These are phyloP conservation scores for Plemyria rubiginata DNA, from an alignment of 2,888 invertebrate genomes.

Conservation along the genomic window DNA sequence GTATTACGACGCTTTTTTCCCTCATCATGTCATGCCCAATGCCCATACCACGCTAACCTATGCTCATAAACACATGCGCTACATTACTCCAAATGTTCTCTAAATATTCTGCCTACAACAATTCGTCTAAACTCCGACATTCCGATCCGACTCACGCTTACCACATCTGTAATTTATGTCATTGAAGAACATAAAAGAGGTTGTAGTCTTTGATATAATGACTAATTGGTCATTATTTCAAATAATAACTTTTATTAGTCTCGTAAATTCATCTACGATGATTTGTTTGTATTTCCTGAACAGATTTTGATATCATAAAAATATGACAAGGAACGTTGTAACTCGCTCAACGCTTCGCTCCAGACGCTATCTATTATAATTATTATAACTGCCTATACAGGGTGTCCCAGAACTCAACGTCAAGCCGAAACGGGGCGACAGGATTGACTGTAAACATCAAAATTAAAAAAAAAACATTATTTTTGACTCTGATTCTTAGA, in stretches of 20 bases:
- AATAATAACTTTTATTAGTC: slow-evolving; percentile 37
- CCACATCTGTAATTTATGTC: slow-evolving; percentile 31
- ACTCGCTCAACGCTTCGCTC: slow-evolving; percentile 14
- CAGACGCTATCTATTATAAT: neutral
- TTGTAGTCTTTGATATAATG: slow-evolving; percentile 34
- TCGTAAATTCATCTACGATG: slow-evolving; percentile 30
- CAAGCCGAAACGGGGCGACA: too few species aligned
- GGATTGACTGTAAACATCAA: too few species aligned
- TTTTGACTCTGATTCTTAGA: too few species aligned
- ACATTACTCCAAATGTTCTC: too few species aligned
- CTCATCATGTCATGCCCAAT: too few species aligned
- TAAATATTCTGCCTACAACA: neutral
- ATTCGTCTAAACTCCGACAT: neutral
- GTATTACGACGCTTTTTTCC: too few species aligned
- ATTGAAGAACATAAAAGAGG: slow-evolving; percentile 40
- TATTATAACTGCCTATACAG: neutral
- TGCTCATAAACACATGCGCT: too few species aligned
- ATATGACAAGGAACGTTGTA: slow-evolving; percentile 18
- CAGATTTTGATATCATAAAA: slow-evolving; percentile 20
- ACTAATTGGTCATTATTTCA: slow-evolving; percentile 36
- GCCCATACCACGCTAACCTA: too few species aligned
- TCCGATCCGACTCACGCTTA: slow-evolving; percentile 18
- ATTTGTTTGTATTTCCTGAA: slow-evolving; percentile 21
- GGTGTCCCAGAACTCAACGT: too few species aligned
- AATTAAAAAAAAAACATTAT: too few species aligned